Percentiles rank a stretch among this genome's conserved stretches.
phyloP scores from a whole-genome alignment of 2,888 invertebrate genomes.

The Netelia melanura region DNA sequence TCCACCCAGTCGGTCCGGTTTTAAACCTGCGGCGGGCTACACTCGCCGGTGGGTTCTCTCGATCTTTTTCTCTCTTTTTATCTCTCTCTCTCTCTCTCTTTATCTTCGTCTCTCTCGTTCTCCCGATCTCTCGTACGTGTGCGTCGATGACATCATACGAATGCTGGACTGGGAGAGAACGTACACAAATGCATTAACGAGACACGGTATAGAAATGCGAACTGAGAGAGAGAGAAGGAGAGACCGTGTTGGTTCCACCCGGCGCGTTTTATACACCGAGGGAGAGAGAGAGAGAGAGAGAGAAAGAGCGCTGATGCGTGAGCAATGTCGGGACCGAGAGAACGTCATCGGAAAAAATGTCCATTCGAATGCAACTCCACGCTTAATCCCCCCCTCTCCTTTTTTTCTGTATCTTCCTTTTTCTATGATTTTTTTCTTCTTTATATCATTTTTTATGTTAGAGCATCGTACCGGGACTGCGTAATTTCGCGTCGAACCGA shows the following conservation, averaged over 20 bases:
- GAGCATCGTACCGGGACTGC: conserved; percentile 48
- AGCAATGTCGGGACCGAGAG: conserved; percentile 53
- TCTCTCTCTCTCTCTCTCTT: conserved; percentile 31
- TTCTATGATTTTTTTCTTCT: not conserved
- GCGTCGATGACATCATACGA: conserved; percentile 71
- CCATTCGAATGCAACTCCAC: conserved; percentile 35
- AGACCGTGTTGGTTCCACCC: conserved; percentile 41
- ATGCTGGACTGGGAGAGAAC: conserved; percentile 48
- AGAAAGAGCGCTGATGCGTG: conserved; percentile 45
- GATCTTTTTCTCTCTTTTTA: conserved; percentile 23
- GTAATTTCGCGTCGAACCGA: conserved; percentile 50
- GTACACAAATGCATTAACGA: conserved; percentile 62
- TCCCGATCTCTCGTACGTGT: conserved; percentile 63
- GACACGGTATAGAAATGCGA: conserved; percentile 23
- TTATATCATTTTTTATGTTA: conserved; percentile 43
- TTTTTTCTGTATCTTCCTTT: not conserved
- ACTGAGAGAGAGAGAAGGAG: conserved; percentile 22
- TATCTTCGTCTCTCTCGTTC: conserved; percentile 22
- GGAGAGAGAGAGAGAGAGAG: not conserved
- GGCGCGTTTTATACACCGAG: conserved; percentile 44
- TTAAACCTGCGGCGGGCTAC: conserved; percentile 74
- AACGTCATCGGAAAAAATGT: conserved; percentile 64
- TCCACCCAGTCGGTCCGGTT: conserved; percentile 84
- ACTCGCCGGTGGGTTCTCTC: conserved; percentile 47
- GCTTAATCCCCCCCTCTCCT: not conserved